Base-by-base conservation (phyloP, 2,888 invertebrate genomes). In the Portevinia maculata region DNA sequence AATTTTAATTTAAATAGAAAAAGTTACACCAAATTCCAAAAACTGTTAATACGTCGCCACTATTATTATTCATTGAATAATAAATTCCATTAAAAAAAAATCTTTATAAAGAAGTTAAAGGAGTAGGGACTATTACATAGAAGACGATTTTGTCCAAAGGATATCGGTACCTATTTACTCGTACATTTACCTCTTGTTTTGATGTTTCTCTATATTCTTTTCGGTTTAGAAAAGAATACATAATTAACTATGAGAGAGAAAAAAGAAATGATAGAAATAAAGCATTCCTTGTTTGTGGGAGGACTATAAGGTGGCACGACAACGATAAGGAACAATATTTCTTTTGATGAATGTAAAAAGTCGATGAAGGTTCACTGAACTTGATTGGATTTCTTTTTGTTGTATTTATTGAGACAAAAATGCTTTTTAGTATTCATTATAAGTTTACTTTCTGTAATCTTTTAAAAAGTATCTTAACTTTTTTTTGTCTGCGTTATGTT, bases 161-260 rank as follows among this genome's bases (percentile, higher is more conserved):
- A 53, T 32, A 53, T 19, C 17, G 11, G 50, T 52, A n/a, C n/a
- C n/a, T n/a, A n/a, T n/a, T n/a, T n/a, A n/a, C n/a, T n/a, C n/a
- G n/a, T n/a, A 64, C 52, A 52, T 52, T 64, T 39, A 50, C 50
- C 50, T 39, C 39, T 64, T 64, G 37, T 52, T 39, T 50, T 39
- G 37, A 50, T 39, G 32, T 60, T 60, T 48, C 24, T 7, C n/a
- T 6, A 21, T 11, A n/a, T 24, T 48, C 13, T n/a, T 48, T n/a
- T 24, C 11, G 19, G n/a, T n/a, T n/a, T n/a, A n/a, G n/a, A n/a
- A n/a, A n/a, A n/a, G n/a, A 5, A 15, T 5, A 13, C 39, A 24
- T 24, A 24, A 24, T 41, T n/a, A 15, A 15, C 39, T n/a, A 41
- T 15, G 41, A 28, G 15, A 3, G 28, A 13, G 11, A 8, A 30